Evolutionary conservation across 1,140 invertebrate genomes (phyloP).

Genomic region (Ceratosolen solmsi): DNA sequence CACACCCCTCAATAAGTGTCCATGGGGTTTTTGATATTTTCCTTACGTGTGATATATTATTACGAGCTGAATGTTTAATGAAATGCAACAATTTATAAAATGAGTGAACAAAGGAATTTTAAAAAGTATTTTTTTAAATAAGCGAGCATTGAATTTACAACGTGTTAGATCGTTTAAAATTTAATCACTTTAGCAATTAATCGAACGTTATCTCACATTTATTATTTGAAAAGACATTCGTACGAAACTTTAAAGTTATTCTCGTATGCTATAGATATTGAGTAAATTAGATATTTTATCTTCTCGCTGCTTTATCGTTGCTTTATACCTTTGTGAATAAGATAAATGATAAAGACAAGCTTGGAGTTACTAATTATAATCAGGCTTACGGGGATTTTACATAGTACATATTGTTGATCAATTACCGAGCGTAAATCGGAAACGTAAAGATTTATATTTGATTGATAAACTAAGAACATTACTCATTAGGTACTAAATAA

Average conservation of each 20-base stretch:
- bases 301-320: not conserved
- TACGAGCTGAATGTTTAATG: not conserved
- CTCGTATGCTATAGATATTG: not conserved
- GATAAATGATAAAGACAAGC: not conserved
- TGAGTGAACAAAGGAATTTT: too few species aligned
- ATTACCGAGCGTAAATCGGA: not conserved
- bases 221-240: too few species aligned
- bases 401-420: not conserved
- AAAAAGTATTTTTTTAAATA: too few species aligned
- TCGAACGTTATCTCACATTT: too few species aligned
- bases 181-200: not conserved
- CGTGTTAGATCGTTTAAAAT: not conserved
- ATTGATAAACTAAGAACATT: too few species aligned
- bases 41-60: not conserved
- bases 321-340: not conserved
- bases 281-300: not conserved
- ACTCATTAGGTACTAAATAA: too few species aligned
- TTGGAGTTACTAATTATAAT: not conserved
- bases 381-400: not conserved
- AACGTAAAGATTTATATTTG: too few species aligned
- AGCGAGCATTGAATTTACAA: too few species aligned
- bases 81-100: not conserved
- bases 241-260: too few species aligned
- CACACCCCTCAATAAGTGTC: not conserved
- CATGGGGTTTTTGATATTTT: not conserved